A percentile compares a stretch with the other conserved stretches of the same genome.
These are phyloP conservation scores for Drosophila nikananu DNA, from an alignment of 1,140 invertebrate genomes.

Conservation along the genomic window DNA sequence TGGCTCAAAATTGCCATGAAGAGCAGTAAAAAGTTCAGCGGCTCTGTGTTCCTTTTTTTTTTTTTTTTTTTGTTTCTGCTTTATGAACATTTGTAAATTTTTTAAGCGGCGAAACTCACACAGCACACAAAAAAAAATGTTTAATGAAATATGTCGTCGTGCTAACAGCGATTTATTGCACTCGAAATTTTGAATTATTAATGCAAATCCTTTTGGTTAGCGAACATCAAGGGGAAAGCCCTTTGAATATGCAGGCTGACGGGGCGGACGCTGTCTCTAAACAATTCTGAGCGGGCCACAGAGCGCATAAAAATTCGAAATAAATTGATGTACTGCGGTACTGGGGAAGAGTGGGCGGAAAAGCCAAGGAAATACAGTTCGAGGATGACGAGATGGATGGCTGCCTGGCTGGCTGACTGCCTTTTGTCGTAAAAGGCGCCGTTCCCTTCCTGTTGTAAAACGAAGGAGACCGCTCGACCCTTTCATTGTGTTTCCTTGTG, in stretches of 20 bases:
- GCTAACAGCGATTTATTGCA: constrained; percentile 47
- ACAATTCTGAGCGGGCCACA: constrained; percentile 46
- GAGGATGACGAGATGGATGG: constrained; percentile 37
- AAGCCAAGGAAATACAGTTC: constrained; percentile 15
- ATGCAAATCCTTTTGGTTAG: constrained; percentile 32
- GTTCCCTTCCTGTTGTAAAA: constrained; percentile 51
- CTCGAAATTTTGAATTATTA: constrained; percentile 32
- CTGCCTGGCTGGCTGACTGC: constrained; percentile 30
- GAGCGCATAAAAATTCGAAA: constrained; percentile 74
- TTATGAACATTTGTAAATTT: constrained; percentile 31
- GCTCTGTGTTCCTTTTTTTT: constrained; percentile 7
- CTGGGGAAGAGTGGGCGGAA: constrained; percentile 43
- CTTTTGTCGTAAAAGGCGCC: constrained; percentile 58
- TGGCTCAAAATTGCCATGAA: constrained; percentile 27
- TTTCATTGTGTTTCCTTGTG: constrained; percentile 41
- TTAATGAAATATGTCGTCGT: constrained; percentile 19
- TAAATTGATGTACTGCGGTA: constrained; percentile 77
- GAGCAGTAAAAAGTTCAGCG: constrained; percentile 48
- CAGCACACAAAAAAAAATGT: neutral
- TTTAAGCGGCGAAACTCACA: neutral
- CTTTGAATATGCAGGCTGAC: constrained; percentile 33
- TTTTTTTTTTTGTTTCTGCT: neutral
- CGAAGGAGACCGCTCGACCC: constrained; percentile 36
- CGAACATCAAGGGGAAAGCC: neutral
- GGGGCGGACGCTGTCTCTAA: constrained; percentile 39